These are phyloP conservation scores for Thryonomys swinderianus DNA, from an alignment of 2,113 vertebrate species.

Conservation along the genomic window DNA sequence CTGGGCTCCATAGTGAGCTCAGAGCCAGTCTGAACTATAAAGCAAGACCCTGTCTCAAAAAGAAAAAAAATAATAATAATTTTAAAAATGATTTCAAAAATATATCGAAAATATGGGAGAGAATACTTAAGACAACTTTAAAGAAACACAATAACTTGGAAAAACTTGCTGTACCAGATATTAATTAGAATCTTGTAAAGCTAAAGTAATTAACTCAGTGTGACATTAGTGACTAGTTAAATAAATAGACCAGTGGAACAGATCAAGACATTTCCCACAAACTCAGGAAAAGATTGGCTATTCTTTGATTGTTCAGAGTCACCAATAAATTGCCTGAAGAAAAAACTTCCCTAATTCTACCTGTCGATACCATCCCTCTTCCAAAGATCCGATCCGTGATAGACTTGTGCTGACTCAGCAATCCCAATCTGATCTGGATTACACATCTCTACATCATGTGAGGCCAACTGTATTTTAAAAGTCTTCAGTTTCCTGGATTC, in stretches of 20 bases:
- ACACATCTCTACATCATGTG: not conserved
- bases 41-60: no score
- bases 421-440: not conserved
- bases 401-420: not conserved
- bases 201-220: not conserved
- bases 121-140: not conserved
- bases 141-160: not conserved
- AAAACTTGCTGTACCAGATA: not conserved
- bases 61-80: no score
- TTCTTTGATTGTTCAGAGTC: not conserved
- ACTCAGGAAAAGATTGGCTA: not conserved
- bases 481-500: not conserved
- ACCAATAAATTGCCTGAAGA: no score
- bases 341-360: no score
- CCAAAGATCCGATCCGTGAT: not conserved
- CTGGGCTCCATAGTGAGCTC: no score
- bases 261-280: not conserved
- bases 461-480: not conserved
- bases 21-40: no score
- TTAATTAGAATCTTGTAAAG: not conserved
- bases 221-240: not conserved
- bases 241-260: not conserved
- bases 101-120: not conserved
- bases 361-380: not conserved
- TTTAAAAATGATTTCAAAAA: not conserved